A percentile compares a stretch with the other conserved stretches of the same genome.
phyloP scores from a whole-genome alignment of 23 tunicate genomes.

The Clavelina lepadiformis region DNA sequence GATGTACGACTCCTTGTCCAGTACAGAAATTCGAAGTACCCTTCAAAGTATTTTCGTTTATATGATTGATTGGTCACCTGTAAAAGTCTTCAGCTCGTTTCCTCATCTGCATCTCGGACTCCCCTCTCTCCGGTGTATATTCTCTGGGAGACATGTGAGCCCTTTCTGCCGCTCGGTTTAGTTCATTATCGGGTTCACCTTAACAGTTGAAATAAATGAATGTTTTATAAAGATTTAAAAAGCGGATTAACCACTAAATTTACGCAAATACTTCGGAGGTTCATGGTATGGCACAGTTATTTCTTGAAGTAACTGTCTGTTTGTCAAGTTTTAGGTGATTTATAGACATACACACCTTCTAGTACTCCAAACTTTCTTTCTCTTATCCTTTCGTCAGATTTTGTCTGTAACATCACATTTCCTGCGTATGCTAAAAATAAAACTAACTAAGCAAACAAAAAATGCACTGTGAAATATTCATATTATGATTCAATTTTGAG shows the following conservation, averaged over 20 bases:
- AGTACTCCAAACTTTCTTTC: slow-evolving; percentile 1
- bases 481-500: not conserved
- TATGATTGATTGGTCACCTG: not conserved
- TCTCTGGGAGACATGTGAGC: not conserved
- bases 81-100: not conserved
- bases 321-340: too few relatives aligned
- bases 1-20: too few relatives aligned
- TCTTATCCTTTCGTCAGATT: not conserved
- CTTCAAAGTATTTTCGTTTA: too few relatives aligned
- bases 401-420: not conserved
- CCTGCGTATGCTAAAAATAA: too few relatives aligned
- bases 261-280: too few relatives aligned
- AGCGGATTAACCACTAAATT: too few relatives aligned
- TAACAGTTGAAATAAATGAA: not conserved
- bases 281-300: too few relatives aligned
- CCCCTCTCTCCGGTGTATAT: slow-evolving; percentile 3
- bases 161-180: not conserved
- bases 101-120: not conserved
- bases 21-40: too few relatives aligned
- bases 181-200: not conserved
- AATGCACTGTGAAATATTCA: not conserved
- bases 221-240: too few relatives aligned
- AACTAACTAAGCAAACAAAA: not conserved
- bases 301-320: too few relatives aligned
- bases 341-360: too few relatives aligned